Evolutionary conservation across 2,888 invertebrate genomes (phyloP).

Genomic region (Galerucella calmariensis): DNA sequence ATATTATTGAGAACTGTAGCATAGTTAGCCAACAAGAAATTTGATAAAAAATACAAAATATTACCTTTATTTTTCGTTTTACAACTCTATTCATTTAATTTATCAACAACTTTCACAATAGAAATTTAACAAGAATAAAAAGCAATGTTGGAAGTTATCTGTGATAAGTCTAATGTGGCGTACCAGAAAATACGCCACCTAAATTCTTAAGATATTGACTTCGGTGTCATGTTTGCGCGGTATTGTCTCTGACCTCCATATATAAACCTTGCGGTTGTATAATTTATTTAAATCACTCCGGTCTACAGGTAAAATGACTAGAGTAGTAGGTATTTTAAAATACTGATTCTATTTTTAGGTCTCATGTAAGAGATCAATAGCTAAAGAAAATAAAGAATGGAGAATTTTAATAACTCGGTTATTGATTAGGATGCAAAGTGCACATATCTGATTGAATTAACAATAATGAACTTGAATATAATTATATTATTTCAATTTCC

Average conservation of each 20-base stretch:
- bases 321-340: background rate
- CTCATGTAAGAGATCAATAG: slow-evolving; percentile 2
- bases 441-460: background rate
- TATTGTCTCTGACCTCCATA: slow-evolving; percentile 7
- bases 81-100: too few species aligned
- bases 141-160: too few species aligned
- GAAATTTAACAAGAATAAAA: too few species aligned
- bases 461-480: background rate
- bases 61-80: too few species aligned
- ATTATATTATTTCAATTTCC: background rate
- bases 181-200: background rate
- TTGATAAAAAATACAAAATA: too few species aligned
- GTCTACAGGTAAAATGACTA: background rate
- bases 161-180: background rate
- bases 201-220: background rate
- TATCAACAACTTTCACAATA: too few species aligned
- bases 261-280: slow-evolving; percentile 4
- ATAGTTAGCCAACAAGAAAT: too few species aligned
- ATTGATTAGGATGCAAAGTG: background rate
- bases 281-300: background rate
- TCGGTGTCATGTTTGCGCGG: background rate
- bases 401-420: too few species aligned
- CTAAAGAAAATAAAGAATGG: background rate
- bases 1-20: too few species aligned
- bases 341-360: slow-evolving; percentile 4